Evolutionary conservation across 2,113 vertebrate species (phyloP).

Genomic region (Hippoglossus stenolepis): DNA sequence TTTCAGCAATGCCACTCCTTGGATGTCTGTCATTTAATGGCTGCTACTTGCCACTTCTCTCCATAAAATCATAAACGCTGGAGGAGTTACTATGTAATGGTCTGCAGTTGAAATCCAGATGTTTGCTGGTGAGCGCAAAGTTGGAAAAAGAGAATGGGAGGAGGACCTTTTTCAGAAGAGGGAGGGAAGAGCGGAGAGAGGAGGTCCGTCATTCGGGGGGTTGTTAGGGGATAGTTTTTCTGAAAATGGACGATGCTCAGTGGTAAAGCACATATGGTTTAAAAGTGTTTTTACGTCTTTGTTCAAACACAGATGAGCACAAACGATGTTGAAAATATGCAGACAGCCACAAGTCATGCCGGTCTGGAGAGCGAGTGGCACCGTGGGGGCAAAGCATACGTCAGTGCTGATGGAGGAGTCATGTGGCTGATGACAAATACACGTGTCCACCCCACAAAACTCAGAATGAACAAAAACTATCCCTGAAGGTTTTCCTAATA

Average conservation of each 20-base stretch:
- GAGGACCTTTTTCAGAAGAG: conserved; percentile 36
- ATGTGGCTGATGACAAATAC: conserved; percentile 63
- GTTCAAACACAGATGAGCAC: conserved; percentile 53
- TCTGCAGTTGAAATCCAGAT: conserved; percentile 70
- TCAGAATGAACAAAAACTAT: conserved; percentile 44
- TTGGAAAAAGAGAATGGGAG: conserved; percentile 31
- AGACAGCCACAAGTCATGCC: conserved; percentile 60
- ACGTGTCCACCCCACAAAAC: conserved; percentile 30
- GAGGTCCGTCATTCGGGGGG: conserved; percentile 14
- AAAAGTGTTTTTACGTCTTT: conserved; percentile 25
- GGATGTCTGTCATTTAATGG: conserved; percentile 52
- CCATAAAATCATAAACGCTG: conserved; percentile 57
- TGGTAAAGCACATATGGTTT: conserved; percentile 33
- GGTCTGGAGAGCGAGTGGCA: conserved; percentile 3
- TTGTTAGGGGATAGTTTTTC: conserved; percentile 5
- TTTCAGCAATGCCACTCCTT: conserved; percentile 28
- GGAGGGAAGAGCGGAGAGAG: conserved; percentile 5
- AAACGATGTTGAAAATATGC: conserved; percentile 35
- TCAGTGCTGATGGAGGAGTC: conserved; percentile 35
- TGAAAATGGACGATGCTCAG: conserved; percentile 22
- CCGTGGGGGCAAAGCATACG: conserved; percentile 2
- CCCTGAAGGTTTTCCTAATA: conserved; percentile 42
- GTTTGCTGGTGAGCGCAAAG: conserved; percentile 50
- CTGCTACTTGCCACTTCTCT: conserved; percentile 65
- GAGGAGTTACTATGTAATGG: conserved; percentile 48